Percentiles rank a stretch among this genome's conserved stretches.
Conservation (phyloP, 2,113 vertebrate species). For the Vireo altiloquus region DNA sequence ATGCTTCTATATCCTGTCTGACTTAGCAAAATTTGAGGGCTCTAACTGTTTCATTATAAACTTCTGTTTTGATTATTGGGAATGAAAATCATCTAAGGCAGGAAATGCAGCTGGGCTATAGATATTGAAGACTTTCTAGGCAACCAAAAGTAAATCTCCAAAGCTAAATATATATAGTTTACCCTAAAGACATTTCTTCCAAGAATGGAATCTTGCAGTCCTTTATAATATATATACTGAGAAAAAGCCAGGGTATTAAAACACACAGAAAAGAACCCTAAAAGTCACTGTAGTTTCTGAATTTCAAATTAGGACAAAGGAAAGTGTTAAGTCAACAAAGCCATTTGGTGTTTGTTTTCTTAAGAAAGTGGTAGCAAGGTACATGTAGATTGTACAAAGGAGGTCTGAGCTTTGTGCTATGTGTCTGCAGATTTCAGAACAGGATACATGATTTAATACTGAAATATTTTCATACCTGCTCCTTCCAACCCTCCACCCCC, state of each 20-base stretch:
- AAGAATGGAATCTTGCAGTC: background rate
- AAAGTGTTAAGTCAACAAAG: background rate
- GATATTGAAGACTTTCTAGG: background rate
- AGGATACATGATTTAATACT: background rate
- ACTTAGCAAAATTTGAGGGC: background rate
- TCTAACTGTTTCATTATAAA: background rate
- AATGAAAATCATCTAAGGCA: background rate
- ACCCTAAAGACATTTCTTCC: background rate
- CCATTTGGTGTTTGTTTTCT: background rate
- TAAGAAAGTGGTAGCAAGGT: background rate
- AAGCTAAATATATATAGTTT: background rate
- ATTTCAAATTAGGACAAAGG: background rate
- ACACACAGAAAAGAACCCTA: background rate
- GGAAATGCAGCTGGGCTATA: background rate
- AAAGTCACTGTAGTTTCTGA: background rate
- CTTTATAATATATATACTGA: background rate
- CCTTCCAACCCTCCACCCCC: background rate
- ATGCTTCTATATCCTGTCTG: background rate
- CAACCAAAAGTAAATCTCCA: background rate
- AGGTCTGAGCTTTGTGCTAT: background rate
- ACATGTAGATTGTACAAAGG: background rate
- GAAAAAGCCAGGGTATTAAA: background rate
- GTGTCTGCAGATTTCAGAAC: background rate
- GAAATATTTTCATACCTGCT: background rate
- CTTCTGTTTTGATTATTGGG: background rate